phyloP scores from a whole-genome alignment of 1,140 invertebrate genomes.

The Caerostris extrusa region DNA sequence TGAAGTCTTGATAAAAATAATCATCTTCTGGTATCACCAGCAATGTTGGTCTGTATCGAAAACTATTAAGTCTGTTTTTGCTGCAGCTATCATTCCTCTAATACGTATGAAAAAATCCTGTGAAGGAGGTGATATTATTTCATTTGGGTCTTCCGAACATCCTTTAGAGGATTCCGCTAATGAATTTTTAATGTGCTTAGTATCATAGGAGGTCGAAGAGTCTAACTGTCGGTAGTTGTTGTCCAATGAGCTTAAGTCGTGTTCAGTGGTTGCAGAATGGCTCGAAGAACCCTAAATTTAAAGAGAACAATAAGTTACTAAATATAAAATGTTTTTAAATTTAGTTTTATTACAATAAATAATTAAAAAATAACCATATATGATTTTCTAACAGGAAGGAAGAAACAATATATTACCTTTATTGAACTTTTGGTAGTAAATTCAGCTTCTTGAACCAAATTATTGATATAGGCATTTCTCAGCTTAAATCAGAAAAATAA shows the following conservation, averaged over 20 bases:
- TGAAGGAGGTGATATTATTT: slow-evolving; percentile 86
- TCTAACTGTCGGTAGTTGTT: neutral
- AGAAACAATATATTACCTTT: slow-evolving; percentile 35
- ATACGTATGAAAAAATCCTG: slow-evolving; percentile 93
- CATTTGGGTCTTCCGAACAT: neutral
- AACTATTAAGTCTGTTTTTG: slow-evolving; percentile 91
- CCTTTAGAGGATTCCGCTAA: neutral
- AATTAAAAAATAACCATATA: no score
- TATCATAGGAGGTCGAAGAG: neutral
- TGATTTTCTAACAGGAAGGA: neutral
- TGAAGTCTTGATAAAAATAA: slow-evolving; percentile 77
- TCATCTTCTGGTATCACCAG: slow-evolving; percentile 91
- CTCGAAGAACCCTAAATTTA: slow-evolving; percentile 1
- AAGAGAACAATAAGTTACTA: neutral
- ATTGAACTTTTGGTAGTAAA: slow-evolving; percentile 61
- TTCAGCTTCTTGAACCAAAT: slow-evolving; percentile 76
- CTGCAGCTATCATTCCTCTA: slow-evolving; percentile 92
- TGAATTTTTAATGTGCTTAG: slow-evolving; percentile 24
- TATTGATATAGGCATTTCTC: slow-evolving; percentile 75
- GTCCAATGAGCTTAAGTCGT: neutral
- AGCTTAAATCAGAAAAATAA: slow-evolving; percentile 45
- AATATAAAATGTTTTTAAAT: neutral
- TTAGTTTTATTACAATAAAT: neutral
- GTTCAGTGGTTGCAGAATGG: neutral
- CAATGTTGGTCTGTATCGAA: slow-evolving; percentile 89